Evolutionary conservation across 1,140 invertebrate species (phyloP).

Genomic region (Lepidotrigona ventralis): DNA sequence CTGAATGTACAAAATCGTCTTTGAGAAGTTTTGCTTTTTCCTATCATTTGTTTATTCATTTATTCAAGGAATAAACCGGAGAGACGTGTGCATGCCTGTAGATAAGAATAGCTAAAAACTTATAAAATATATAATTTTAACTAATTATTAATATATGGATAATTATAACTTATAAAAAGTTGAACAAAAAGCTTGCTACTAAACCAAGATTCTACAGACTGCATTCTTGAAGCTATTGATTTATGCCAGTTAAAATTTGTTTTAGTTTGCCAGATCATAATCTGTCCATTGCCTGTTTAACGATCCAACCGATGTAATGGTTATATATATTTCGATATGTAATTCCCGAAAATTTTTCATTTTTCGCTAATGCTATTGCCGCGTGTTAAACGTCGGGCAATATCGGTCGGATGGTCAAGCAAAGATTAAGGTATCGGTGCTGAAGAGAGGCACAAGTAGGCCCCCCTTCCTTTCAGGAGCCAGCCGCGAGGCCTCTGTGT

Average conservation of each 20-base stretch:
- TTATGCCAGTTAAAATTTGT: not conserved
- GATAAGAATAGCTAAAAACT: too few relatives aligned
- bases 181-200: too few relatives aligned
- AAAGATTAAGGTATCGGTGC: constrained; percentile 53
- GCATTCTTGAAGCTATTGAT: too few relatives aligned
- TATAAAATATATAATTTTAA: too few relatives aligned
- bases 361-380: not conserved
- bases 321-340: too few relatives aligned
- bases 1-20: not conserved
- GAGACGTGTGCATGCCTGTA: too few relatives aligned
- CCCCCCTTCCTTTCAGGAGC: constrained; percentile 63
- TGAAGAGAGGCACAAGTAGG: constrained; percentile 68
- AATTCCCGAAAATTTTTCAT: not conserved
- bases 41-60: too few relatives aligned
- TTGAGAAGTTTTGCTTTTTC: not conserved
- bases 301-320: not conserved
- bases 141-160: too few relatives aligned
- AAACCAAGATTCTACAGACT: too few relatives aligned
- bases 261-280: not conserved
- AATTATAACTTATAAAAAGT: too few relatives aligned
- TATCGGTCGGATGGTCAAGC: constrained; percentile 26
- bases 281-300: not conserved
- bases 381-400: constrained; percentile 15
- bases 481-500: constrained; percentile 67
- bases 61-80: too few relatives aligned